Evolutionary conservation across 2,113 vertebrate species (phyloP), one percentile per base, ranked within the genome.

Genomic region (Prochilodus magdalenae): DNA sequence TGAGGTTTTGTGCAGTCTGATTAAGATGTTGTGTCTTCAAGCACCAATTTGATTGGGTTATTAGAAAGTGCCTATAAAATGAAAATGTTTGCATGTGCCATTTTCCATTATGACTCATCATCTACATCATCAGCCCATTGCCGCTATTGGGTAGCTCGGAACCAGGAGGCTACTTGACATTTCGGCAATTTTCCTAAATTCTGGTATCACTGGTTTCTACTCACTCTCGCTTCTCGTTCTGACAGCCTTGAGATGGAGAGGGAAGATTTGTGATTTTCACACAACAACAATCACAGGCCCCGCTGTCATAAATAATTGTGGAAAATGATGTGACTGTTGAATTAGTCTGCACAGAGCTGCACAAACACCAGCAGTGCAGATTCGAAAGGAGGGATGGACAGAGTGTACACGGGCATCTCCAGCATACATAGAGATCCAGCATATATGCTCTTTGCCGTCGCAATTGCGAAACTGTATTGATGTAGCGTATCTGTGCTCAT

Each of bases 61-160:
- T 57, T 77, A 16, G 20, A 22, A 22, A 76, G 24, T 36, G 84
- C 83, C 59, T 62, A 55, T 40, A 77, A 82, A 83, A 82, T 89
- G 74, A 86, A 60, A 83, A 90, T 78, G 63, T 86, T 57, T 71
- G 3, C 80, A 76, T 66, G n/a, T 83, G 71, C 53, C 11, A 85
- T 85, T 87, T 27, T 75, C 59, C 85, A 65, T 67, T 63, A 67
- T 6, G 22, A 22, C 55, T 62, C 66, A 33, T 27, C 47, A 36
- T 36, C 36, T 7, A 36, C 36, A 36, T 36, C 40, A 44, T 44
- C 40, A 36, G 36, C 33, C 33, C 40, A 18, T 36, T 53, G 70
- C 60, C 72, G 77, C 77, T 1, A 24, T 86, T 73, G 24, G 55
- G 65, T 60, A 57, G 67, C 63, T 83, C 29, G 55, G 70, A 80